These are phyloP conservation scores for Tiliqua scincoides DNA, from an alignment of 2,113 vertebrate genomes.

Conservation along the genomic window DNA sequence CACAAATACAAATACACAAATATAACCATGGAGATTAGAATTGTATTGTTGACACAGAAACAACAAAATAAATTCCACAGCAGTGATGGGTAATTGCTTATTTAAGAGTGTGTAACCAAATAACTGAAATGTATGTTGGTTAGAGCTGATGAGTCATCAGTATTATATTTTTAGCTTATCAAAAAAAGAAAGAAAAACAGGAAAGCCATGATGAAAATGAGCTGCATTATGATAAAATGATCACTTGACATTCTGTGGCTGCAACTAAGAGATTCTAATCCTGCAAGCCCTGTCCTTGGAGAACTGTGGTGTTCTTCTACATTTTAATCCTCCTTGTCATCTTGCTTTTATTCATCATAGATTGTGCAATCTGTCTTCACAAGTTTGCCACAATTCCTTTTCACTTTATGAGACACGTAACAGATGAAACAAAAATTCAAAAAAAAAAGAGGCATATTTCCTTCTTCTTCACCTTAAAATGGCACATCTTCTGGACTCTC, in stretches of 20 bases:
- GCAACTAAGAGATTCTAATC: slow-evolving; percentile 22
- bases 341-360: neutral
- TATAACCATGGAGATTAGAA: slow-evolving; percentile 40
- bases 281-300: slow-evolving; percentile 49
- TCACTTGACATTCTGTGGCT: slow-evolving; percentile 32
- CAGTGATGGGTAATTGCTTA: slow-evolving; percentile 24
- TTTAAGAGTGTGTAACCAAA: slow-evolving; percentile 63
- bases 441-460: neutral
- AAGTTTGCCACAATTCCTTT: neutral
- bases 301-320: slow-evolving; percentile 46
- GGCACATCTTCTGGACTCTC: neutral
- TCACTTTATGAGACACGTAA: neutral
- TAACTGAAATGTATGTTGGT: slow-evolving; percentile 60
- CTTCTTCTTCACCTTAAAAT: neutral
- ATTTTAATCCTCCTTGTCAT: neutral
- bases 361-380: neutral
- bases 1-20: neutral
- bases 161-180: slow-evolving; percentile 62
- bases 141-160: slow-evolving; percentile 40
- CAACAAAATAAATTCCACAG: slow-evolving; percentile 29
- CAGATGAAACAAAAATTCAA: neutral
- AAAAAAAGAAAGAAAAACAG: slow-evolving; percentile 43
- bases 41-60: slow-evolving; percentile 17
- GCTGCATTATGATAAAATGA: slow-evolving; percentile 42
- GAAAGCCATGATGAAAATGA: slow-evolving; percentile 67